phyloP scores from a whole-genome alignment of 2,888 invertebrate species.

The Zootermopsis nevadensis region DNA sequence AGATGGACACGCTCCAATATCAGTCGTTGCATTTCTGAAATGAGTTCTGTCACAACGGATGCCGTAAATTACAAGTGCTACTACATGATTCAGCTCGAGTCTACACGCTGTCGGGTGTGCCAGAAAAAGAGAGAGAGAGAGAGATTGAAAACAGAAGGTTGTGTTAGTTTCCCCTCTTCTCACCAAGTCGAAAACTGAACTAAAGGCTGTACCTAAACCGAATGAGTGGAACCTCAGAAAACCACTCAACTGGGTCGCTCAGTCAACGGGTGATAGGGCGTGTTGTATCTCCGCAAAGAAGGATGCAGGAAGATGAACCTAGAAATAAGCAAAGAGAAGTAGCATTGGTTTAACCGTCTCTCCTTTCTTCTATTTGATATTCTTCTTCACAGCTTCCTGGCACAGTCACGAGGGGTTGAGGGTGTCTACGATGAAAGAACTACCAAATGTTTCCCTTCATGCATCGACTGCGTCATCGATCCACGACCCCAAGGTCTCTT shows the following conservation, averaged over 20 bases:
- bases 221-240: slow-evolving; percentile 15
- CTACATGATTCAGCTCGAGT: slow-evolving; percentile 15
- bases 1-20: slow-evolving; percentile 43
- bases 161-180: neutral
- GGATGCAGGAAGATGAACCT: slow-evolving; percentile 19
- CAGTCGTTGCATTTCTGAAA: slow-evolving; percentile 50
- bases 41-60: slow-evolving; percentile 52
- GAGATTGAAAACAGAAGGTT: neutral
- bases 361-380: slow-evolving; percentile 17
- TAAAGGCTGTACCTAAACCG: neutral
- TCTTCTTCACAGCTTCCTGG: slow-evolving; percentile 21
- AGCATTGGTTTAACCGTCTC: slow-evolving; percentile 18
- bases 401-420: no score
- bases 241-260: slow-evolving; percentile 14
- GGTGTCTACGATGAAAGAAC: slow-evolving; percentile 24
- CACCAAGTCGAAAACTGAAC: slow-evolving; percentile 22
- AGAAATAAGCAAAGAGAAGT: slow-evolving; percentile 10
- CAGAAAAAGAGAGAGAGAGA: neutral
- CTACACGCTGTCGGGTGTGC: slow-evolving; percentile 11
- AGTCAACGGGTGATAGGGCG: neutral
- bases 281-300: neutral
- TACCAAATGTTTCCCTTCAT: slow-evolving; percentile 30
- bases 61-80: slow-evolving; percentile 51
- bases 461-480: slow-evolving; percentile 26
- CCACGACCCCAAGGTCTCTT: neutral